Percentiles rank a stretch among this genome's conserved stretches.
phyloP scores from a whole-genome alignment of 2,888 invertebrate genomes.

The Caenorhabditis sp. region DNA sequence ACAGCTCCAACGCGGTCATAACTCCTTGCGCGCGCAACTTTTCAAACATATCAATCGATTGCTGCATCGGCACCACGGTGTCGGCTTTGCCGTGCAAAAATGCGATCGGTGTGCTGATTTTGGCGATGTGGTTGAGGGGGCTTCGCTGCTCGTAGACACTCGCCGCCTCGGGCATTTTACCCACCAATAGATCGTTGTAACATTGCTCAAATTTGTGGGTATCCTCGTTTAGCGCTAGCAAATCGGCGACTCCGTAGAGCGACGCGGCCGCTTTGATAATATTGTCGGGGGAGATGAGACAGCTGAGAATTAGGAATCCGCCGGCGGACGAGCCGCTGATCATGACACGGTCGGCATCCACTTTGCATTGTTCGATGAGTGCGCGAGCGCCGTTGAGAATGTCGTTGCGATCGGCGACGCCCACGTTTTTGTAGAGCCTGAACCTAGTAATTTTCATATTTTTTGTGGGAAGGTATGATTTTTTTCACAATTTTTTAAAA shows the following conservation, averaged over 20 bases:
- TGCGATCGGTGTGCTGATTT: slow-evolving; percentile 71
- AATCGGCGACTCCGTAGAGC: slow-evolving; percentile 73
- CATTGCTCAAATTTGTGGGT: slow-evolving; percentile 74
- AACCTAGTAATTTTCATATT: too few species aligned
- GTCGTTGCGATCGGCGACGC: slow-evolving; percentile 73
- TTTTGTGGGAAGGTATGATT: too few species aligned
- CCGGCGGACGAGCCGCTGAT: slow-evolving; percentile 73
- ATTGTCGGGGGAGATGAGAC: slow-evolving; percentile 54
- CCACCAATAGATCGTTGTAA: slow-evolving; percentile 72
- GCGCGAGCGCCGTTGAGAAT: slow-evolving; percentile 71
- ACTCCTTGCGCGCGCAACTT: slow-evolving; percentile 71
- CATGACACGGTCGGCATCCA: slow-evolving; percentile 71
- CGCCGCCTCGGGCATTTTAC: slow-evolving; percentile 56
- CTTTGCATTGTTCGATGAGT: slow-evolving; percentile 65
- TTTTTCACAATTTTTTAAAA: too few species aligned
- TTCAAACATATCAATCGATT: slow-evolving; percentile 72
- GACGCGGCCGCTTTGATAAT: slow-evolving; percentile 73
- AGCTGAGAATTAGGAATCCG: slow-evolving; percentile 56
- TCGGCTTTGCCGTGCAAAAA: slow-evolving; percentile 73
- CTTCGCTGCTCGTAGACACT: slow-evolving; percentile 65
- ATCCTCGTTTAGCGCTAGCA: slow-evolving; percentile 64
- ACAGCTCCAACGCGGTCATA: slow-evolving; percentile 71
- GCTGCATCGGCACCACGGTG: slow-evolving; percentile 72
- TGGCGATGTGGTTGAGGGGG: slow-evolving; percentile 71
- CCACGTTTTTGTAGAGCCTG: slow-evolving; percentile 71